These are phyloP conservation scores for Pentamera pediparva DNA, from an alignment of 53 echinoderm and acorn worm genomes.

Conservation along the genomic window DNA sequence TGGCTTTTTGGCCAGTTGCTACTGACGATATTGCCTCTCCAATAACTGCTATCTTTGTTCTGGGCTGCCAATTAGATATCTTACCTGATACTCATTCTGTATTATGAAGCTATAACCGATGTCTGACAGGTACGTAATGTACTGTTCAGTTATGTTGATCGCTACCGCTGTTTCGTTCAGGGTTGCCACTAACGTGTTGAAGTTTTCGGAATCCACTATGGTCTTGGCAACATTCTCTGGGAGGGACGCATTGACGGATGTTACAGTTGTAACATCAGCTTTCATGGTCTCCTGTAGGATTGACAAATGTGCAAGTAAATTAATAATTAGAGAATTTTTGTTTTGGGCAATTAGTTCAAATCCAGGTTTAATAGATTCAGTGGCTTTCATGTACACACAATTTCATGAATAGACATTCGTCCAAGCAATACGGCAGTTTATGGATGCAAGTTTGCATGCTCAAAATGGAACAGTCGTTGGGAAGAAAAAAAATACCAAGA, in stretches of 20 bases:
- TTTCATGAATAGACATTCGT: too few species aligned
- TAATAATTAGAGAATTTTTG: not conserved
- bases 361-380: too few species aligned
- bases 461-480: too few species aligned
- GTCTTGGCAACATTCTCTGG: conserved; percentile 24
- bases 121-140: conserved; percentile 36
- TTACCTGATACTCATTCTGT: conserved; percentile 49
- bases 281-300: not conserved
- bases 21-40: too few species aligned
- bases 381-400: too few species aligned
- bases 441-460: too few species aligned
- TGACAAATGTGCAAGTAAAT: not conserved
- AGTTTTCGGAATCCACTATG: not conserved
- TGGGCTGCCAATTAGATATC: too few species aligned
- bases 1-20: too few species aligned
- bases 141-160: conserved; percentile 36
- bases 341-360: too few species aligned
- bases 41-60: too few species aligned
- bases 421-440: not conserved
- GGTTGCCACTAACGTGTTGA: conserved; percentile 32
- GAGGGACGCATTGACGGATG: not conserved
- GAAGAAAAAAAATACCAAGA: too few species aligned
- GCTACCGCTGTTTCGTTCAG: conserved; percentile 45
- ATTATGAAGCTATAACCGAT: conserved; percentile 57
- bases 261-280: not conserved